These are phyloP conservation scores for Nasonia longicornis DNA, from an alignment of 1,140 invertebrate species.

Conservation along the genomic window DNA sequence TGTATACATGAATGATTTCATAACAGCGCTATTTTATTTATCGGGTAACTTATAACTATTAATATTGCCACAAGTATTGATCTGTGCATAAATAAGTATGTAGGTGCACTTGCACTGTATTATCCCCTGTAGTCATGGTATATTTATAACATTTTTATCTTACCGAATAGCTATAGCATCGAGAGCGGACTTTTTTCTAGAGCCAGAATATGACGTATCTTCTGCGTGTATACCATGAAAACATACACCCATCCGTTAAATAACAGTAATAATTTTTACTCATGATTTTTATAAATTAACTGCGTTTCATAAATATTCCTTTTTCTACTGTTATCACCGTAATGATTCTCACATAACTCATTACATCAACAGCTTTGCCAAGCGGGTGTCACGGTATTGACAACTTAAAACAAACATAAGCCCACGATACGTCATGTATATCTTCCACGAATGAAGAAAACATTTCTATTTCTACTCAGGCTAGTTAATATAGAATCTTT, in stretches of 20 bases:
- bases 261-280: no score
- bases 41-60: background rate
- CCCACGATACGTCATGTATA: background rate
- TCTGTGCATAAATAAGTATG: background rate
- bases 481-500: no score
- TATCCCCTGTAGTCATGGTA: background rate
- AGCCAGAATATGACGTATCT: background rate
- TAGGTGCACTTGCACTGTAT: no score
- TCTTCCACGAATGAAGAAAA: background rate
- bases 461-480: background rate
- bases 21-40: background rate
- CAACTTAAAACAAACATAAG: background rate
- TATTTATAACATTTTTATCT: no score
- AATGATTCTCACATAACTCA: background rate
- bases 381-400: background rate
- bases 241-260: no score
- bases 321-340: no score
- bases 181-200: no score
- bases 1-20: background rate
- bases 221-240: no score
- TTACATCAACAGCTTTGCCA: background rate
- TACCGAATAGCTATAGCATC: background rate
- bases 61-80: background rate
- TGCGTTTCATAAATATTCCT: no score
- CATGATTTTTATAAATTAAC: no score